These are phyloP conservation scores for Oreochromis spilurus DNA, from an alignment of 2,113 vertebrate species.

Conservation along the genomic window DNA sequence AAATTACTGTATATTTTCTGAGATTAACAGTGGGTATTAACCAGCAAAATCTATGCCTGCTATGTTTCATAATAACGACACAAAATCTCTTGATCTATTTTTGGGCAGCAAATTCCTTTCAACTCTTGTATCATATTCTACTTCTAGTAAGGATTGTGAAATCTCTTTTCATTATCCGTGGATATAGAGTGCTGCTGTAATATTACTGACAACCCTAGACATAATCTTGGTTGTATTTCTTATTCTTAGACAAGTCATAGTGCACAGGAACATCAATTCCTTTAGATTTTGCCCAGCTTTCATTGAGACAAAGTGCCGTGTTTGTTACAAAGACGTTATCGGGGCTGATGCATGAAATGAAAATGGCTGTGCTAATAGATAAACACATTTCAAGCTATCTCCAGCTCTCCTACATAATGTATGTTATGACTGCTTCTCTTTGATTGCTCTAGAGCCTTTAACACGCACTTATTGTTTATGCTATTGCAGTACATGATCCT, in stretches of 20 bases:
- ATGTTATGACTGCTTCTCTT: slow-evolving; percentile 39
- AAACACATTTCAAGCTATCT: not conserved
- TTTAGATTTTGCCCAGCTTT: not conserved
- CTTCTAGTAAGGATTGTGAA: not conserved
- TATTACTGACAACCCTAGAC: slow-evolving; percentile 8
- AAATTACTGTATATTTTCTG: not conserved
- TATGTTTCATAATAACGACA: not conserved
- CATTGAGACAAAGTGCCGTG: slow-evolving; percentile 11
- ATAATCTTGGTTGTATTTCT: slow-evolving; percentile 3
- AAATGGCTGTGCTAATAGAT: slow-evolving; percentile 47
- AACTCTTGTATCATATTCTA: not conserved
- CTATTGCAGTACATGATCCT: slow-evolving; percentile 39
- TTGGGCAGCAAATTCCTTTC: not conserved
- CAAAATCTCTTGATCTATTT: not conserved
- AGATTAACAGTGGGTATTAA: not conserved
- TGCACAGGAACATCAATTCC: slow-evolving; percentile 20
- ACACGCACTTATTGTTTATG: slow-evolving; percentile 67
- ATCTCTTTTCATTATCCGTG: not conserved
- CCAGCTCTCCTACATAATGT: slow-evolving; percentile 22
- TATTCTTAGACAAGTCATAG: not conserved
- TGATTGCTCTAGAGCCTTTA: slow-evolving; percentile 45
- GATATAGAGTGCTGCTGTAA: not conserved
- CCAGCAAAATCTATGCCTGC: not conserved
- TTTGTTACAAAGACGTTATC: slow-evolving; percentile 6
- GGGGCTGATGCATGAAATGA: slow-evolving; percentile 25